These are phyloP conservation scores for Temnothorax ravouxi DNA, from an alignment of 2,888 invertebrate species.

Conservation along the genomic window DNA sequence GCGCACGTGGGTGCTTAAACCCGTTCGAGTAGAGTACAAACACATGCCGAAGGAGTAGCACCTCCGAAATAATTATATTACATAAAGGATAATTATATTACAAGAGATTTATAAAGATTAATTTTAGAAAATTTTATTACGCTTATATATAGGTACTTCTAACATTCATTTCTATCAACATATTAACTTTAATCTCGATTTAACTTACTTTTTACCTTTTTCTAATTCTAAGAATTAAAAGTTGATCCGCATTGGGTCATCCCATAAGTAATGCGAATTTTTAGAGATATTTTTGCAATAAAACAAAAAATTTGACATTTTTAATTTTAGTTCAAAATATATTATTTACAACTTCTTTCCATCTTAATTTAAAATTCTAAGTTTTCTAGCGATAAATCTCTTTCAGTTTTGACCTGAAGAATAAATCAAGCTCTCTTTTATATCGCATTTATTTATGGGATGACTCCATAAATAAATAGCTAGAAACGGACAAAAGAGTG, in stretches of 20 bases:
- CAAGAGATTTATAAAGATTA: not conserved
- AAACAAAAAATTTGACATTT: not conserved
- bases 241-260: not conserved
- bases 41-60: not conserved
- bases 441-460: not conserved
- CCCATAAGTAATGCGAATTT: not conserved
- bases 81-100: not conserved
- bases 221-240: not conserved
- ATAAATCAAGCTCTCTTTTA: not conserved
- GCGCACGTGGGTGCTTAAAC: constrained; percentile 43
- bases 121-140: not conserved
- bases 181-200: not conserved
- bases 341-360: not conserved
- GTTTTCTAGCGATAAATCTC: not conserved
- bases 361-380: not conserved
- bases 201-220: not conserved
- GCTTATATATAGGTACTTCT: not conserved
- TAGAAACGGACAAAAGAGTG: not conserved
- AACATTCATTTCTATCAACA: not conserved
- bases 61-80: not conserved
- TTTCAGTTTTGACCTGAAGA: not conserved
- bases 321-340: not conserved
- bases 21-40: not conserved
- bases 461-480: not conserved
- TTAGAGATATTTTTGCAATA: not conserved